Base-by-base conservation (phyloP, 2,888 invertebrate species). In the Synergus umbraculus region DNA sequence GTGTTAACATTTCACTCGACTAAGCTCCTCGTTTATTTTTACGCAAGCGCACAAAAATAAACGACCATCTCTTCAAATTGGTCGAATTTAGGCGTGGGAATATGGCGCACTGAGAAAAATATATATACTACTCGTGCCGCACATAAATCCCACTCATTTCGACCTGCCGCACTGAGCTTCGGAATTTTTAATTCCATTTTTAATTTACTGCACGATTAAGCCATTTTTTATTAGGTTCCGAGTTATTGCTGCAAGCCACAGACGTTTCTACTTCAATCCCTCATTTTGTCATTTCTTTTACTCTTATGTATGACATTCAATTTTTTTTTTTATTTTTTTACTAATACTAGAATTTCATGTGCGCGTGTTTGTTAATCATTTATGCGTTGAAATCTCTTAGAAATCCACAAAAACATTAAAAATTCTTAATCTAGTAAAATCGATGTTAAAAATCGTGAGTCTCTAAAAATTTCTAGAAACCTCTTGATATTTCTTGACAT, bases 1-100 rank as follows among this genome's bases (percentile, higher is more conserved):
- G 85, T 89, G 90, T 90, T 89, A 89, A 90, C 89, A 88, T 89
- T 89, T 88, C 88, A 90, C 90, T 85, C 83, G 82, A 79, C 81
- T 77, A 77, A 76, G 78, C 49, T 73, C 73, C 54, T 73, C 73
- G 41, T 54, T 73, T 73, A 54, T 73, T 49, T 73, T 22, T 73
- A n/a, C 49, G 73, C 54, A 37, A 54, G 54, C 73, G 46, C 49
- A 73, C 49, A 73, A 73, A 73, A 73, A 73, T 54, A 73, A 73
- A 73, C 29, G 49, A 63, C 63, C 22, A 63, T 63, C 18, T 63
- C 29, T 63, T 63, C 63, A 63, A 63, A 63, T 63, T 63, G 63
- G 63, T 22, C 63, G 63, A 63, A 41, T 73, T 73, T 54, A 73
- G 73, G 73, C 73, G 73, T 73, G 73, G 73, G 73, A 73, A 73